phyloP scores from a whole-genome alignment of 2,888 invertebrate genomes.

The Herminia tarsipennalis region DNA sequence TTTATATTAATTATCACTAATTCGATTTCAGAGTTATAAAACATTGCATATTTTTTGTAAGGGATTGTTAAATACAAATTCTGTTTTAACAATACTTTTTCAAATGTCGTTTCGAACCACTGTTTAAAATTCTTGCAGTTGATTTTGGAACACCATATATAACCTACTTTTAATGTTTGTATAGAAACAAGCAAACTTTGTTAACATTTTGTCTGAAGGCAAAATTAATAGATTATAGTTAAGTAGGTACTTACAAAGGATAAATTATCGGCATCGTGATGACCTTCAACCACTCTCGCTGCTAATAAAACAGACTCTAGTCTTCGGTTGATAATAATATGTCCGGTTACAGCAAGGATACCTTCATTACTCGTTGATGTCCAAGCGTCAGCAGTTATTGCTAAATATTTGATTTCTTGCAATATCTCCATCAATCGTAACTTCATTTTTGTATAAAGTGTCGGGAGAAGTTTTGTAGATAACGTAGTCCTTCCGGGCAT shows the following conservation, averaged over 20 bases:
- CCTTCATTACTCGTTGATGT: neutral
- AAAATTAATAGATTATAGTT: neutral
- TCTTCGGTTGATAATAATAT: neutral
- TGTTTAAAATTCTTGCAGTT: too few species aligned
- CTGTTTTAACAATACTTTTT: too few species aligned
- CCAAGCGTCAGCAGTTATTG: neutral
- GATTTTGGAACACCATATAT: too few species aligned
- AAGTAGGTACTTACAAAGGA: neutral
- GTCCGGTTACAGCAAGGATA: neutral
- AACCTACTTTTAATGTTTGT: too few species aligned
- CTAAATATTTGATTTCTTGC: neutral
- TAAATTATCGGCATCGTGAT: too few species aligned
- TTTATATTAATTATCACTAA: too few species aligned
- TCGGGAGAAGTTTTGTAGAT: conserved; percentile 1
- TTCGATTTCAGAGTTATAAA: too few species aligned
- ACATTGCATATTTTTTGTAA: too few species aligned
- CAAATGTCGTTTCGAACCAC: too few species aligned
- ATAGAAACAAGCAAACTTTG: too few species aligned
- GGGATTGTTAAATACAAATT: too few species aligned
- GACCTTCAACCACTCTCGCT: neutral
- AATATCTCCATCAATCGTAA: neutral
- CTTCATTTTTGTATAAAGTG: neutral
- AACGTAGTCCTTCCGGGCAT: neutral
- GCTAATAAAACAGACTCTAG: neutral
- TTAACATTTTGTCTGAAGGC: too few species aligned